phyloP scores from a whole-genome alignment of 2,113 vertebrate species.

The Nannospalax galili region DNA sequence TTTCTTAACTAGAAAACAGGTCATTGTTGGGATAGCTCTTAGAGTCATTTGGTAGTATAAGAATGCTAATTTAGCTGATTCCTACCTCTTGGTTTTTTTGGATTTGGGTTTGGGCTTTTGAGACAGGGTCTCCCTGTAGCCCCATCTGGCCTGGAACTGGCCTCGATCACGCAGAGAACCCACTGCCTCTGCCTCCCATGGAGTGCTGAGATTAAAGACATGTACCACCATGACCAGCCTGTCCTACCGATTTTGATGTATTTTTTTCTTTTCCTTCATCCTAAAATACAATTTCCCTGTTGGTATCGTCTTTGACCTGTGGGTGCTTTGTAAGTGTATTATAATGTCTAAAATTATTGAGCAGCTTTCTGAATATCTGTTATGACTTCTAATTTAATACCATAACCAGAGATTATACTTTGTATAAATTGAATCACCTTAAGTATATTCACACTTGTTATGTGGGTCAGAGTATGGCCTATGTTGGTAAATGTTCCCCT shows the following conservation, averaged over 20 bases:
- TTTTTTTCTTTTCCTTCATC: slow-evolving; percentile 23
- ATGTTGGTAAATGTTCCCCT: slow-evolving; percentile 20
- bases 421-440: slow-evolving; percentile 8
- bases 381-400: background rate
- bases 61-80: background rate
- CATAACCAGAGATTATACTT: background rate
- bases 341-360: slow-evolving; percentile 7
- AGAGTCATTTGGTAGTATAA: background rate
- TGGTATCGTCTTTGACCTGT: background rate
- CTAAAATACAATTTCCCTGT: slow-evolving; percentile 18
- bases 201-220: too few species aligned
- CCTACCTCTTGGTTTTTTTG: too few species aligned
- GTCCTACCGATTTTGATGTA: background rate
- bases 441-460: slow-evolving; percentile 21
- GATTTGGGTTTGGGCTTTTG: too few species aligned
- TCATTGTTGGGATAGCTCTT: background rate
- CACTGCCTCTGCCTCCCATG: too few species aligned
- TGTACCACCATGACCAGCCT: too few species aligned
- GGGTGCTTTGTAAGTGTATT: background rate
- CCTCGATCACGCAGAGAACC: too few species aligned
- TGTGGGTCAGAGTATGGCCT: background rate
- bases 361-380: background rate
- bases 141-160: too few species aligned
- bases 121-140: too few species aligned
- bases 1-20: slow-evolving; percentile 23